Conservation (phyloP, 2,797 vertebrate genomes). For the Lithobates sylvaticus region DNA sequence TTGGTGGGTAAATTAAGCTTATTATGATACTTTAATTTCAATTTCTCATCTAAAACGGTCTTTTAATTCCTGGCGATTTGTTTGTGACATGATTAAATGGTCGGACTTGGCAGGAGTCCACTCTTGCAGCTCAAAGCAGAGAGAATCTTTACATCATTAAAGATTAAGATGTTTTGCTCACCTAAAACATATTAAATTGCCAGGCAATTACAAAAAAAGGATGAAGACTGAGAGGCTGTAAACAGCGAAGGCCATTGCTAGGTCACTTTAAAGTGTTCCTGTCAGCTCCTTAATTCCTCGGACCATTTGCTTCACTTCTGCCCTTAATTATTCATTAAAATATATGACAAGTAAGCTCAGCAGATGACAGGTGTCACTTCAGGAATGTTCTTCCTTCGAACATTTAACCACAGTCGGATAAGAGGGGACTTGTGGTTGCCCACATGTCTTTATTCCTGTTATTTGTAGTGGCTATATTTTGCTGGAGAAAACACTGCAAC, state of each 20-base stretch:
- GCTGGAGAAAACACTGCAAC: too few relatives aligned
- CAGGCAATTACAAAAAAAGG: constrained; percentile 55
- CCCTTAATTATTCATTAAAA: constrained; percentile 59
- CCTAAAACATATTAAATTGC: constrained; percentile 63
- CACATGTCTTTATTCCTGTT: neutral
- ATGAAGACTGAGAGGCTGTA: constrained; percentile 42
- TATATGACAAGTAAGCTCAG: constrained; percentile 52
- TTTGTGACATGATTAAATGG: constrained; percentile 64
- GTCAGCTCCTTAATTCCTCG: constrained; percentile 58
- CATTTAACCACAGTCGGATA: constrained; percentile 22
- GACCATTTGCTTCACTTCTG: constrained; percentile 45
- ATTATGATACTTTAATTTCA: constrained; percentile 61
- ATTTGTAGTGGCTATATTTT: neutral
- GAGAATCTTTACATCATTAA: constrained; percentile 62
- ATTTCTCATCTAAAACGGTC: constrained; percentile 59
- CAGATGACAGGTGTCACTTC: constrained; percentile 54
- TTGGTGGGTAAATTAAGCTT: constrained; percentile 59
- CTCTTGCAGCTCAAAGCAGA: constrained; percentile 45
- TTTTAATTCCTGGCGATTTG: constrained; percentile 62
- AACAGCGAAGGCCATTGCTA: constrained; percentile 47
- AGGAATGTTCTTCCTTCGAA: constrained; percentile 30
- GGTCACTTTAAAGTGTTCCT: constrained; percentile 59
- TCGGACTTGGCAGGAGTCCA: constrained; percentile 54
- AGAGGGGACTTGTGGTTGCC: neutral
- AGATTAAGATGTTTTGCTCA: constrained; percentile 63